These are phyloP conservation scores for Gopherus evgoodei DNA, from an alignment of 2,113 vertebrate genomes.

Conservation along the genomic window DNA sequence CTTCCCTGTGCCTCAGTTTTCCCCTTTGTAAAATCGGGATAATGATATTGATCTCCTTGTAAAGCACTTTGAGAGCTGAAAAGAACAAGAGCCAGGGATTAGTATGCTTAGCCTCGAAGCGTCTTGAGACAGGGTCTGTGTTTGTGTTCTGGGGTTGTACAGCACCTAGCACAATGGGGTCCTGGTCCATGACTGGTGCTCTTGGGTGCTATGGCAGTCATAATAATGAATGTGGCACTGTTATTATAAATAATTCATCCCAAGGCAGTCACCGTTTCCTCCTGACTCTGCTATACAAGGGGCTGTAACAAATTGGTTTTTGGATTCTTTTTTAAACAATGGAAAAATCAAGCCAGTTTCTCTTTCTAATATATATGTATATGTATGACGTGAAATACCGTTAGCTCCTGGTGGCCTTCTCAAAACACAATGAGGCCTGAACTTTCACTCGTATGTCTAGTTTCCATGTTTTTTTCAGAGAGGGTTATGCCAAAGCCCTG, in stretches of 20 bases:
- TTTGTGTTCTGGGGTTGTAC: background rate
- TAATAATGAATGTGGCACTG: background rate
- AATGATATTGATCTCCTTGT: background rate
- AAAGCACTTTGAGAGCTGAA: background rate
- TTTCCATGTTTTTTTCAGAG: slow-evolving; percentile 53
- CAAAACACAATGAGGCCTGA: slow-evolving; percentile 31
- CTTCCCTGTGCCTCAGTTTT: background rate
- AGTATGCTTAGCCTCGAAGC: background rate
- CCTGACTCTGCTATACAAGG: slow-evolving; percentile 3
- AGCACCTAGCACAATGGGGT: background rate
- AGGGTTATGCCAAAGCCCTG: slow-evolving; percentile 21
- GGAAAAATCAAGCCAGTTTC: background rate
- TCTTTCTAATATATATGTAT: background rate
- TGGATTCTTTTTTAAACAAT: slow-evolving; percentile 7
- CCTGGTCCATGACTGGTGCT: background rate
- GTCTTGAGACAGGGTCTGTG: background rate
- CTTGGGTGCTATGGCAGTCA: background rate
- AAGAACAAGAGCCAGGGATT: background rate
- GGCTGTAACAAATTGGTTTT: background rate
- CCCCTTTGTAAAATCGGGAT: background rate
- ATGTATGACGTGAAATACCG: background rate
- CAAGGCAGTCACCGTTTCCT: background rate
- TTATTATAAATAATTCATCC: background rate
- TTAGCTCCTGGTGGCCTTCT: background rate
- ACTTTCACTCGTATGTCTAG: slow-evolving; percentile 22